phyloP scores from a whole-genome alignment of 2,113 vertebrate genomes.

The Oostethus manadensis region DNA sequence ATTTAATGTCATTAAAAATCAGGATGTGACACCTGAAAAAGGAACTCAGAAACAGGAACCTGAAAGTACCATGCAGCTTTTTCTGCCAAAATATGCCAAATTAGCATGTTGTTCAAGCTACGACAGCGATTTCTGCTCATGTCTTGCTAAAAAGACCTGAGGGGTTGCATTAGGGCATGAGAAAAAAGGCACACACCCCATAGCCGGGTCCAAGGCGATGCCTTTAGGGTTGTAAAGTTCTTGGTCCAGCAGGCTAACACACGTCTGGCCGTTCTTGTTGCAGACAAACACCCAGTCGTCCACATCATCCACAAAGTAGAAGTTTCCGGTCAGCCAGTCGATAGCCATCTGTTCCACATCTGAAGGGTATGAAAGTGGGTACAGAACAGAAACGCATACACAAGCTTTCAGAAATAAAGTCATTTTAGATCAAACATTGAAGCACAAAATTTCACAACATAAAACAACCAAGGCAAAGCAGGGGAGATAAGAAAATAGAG shows the following conservation, averaged over 20 bases:
- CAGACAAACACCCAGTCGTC: slow-evolving; percentile 96
- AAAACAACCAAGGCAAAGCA: no score
- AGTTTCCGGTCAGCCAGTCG: slow-evolving; percentile 97
- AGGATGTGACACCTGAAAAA: slow-evolving; percentile 48
- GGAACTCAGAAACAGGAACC: slow-evolving; percentile 37
- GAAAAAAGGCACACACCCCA: slow-evolving; percentile 79
- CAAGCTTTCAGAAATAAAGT: slow-evolving; percentile 2
- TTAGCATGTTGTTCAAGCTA: slow-evolving; percentile 47
- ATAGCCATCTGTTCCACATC: slow-evolving; percentile 99
- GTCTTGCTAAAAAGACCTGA: slow-evolving; percentile 12
- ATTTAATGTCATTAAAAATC: background rate
- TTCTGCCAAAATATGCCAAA: slow-evolving; percentile 12
- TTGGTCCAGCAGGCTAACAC: slow-evolving; percentile 90
- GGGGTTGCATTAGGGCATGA: slow-evolving; percentile 12
- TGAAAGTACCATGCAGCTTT: slow-evolving; percentile 15
- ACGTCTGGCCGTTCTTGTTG: slow-evolving; percentile 87
- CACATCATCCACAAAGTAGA: slow-evolving; percentile 98
- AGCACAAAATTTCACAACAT: background rate
- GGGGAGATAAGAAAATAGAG: no score
- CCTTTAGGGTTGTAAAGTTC: slow-evolving; percentile 98
- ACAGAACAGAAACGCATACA: slow-evolving; percentile 39
- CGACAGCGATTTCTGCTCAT: slow-evolving; percentile 27
- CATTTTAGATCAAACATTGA: background rate
- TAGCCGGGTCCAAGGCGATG: slow-evolving; percentile 90
- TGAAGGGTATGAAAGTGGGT: slow-evolving; percentile 47